These are phyloP conservation scores for Stenolophus ochropezus DNA, from an alignment of 2,888 invertebrate species.

Conservation along the genomic window DNA sequence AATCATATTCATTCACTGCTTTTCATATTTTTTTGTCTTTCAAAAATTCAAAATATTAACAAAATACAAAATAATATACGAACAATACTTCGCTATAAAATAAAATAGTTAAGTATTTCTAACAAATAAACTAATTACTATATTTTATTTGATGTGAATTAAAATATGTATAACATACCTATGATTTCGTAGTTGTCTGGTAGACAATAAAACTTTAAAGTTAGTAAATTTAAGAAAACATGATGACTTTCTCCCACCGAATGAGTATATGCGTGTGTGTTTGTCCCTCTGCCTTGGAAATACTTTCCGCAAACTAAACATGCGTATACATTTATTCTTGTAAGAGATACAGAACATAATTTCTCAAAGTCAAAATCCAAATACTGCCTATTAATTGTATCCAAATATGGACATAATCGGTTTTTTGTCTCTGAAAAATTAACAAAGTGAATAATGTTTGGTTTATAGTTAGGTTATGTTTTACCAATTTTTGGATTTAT, in stretches of 20 bases:
- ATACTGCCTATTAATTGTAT: constrained; percentile 97
- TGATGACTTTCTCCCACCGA: constrained; percentile 98
- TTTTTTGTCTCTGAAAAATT: constrained; percentile 64
- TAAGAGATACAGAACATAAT: constrained; percentile 96
- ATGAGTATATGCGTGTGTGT: constrained; percentile 99
- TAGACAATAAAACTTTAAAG: constrained; percentile 97
- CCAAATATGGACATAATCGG: constrained; percentile 94
- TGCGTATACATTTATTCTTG: constrained; percentile 99
- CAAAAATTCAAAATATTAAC: too few relatives aligned
- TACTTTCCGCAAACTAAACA: constrained; percentile 99
- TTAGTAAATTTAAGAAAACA: constrained; percentile 97
- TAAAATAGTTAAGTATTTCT: too few relatives aligned
- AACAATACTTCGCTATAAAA: too few relatives aligned
- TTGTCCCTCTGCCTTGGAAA: constrained; percentile 96
- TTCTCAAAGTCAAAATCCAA: constrained; percentile 99
- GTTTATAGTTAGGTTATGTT: constrained; percentile 12
- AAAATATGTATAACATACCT: constrained; percentile 76
- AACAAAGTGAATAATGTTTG: background rate
- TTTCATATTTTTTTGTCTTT: too few relatives aligned
- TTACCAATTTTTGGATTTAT: background rate
- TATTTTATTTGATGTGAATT: background rate
- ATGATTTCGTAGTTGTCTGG: constrained; percentile 99
- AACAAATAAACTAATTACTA: constrained; percentile 63
- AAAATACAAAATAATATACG: too few relatives aligned
- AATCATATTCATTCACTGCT: too few relatives aligned